Evolutionary conservation across 2,797 vertebrate species (phyloP).

Genomic region (Alcedo quadribrachys): DNA sequence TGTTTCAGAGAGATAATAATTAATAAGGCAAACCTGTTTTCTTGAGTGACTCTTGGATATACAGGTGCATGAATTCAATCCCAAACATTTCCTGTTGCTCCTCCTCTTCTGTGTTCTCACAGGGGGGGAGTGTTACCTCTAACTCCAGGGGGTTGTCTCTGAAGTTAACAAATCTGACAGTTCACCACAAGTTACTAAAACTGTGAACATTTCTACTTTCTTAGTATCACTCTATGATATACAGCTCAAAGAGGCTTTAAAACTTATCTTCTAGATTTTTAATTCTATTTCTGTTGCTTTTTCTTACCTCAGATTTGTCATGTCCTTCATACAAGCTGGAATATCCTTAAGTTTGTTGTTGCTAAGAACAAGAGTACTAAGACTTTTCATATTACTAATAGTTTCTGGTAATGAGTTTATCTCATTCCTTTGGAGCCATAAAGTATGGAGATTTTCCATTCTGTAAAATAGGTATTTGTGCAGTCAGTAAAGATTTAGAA

Average conservation of each 20-base stretch:
- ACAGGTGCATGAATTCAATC: conserved; percentile 90
- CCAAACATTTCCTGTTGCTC: conserved; percentile 91
- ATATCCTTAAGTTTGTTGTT: conserved; percentile 88
- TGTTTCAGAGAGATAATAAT: not conserved
- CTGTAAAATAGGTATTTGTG: conserved; percentile 71
- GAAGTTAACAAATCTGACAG: conserved; percentile 94
- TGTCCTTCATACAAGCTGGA: conserved; percentile 88
- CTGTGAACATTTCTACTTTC: not conserved
- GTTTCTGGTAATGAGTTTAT: conserved; percentile 87
- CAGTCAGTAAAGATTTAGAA: not conserved
- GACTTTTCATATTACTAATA: conserved; percentile 84
- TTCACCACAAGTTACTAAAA: conserved; percentile 39
- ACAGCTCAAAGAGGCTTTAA: not conserved
- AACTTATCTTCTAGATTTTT: not conserved
- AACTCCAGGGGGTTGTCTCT: conserved; percentile 91
- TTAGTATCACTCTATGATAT: not conserved
- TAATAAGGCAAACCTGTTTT: conserved; percentile 58
- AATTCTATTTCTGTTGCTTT: not conserved
- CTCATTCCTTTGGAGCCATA: conserved; percentile 94
- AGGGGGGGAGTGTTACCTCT: conserved; percentile 80
- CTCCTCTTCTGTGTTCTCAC: conserved; percentile 69
- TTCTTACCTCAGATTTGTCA: conserved; percentile 87
- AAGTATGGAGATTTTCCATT: conserved; percentile 89
- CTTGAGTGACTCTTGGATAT: conserved; percentile 84
- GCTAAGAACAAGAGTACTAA: conserved; percentile 93